These are phyloP conservation scores for Menidia beryllina DNA, from an alignment of 2,113 vertebrate genomes.

Conservation along the genomic window DNA sequence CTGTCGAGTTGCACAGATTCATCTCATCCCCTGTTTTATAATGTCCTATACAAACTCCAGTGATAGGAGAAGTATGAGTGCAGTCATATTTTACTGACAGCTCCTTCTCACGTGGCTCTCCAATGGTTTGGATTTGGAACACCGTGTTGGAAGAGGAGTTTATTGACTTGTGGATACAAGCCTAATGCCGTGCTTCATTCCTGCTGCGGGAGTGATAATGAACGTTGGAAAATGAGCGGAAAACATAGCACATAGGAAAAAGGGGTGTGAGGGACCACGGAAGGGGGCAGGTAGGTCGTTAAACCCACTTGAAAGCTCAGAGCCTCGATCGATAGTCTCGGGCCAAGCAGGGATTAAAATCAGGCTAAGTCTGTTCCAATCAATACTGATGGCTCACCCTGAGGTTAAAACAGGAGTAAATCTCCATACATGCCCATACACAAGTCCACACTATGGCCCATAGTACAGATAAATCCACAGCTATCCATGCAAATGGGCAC, in stretches of 20 bases:
- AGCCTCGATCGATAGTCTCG: conserved; percentile 77
- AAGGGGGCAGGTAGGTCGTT: conserved; percentile 69
- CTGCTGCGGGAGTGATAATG: conserved; percentile 55
- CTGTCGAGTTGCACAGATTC: conserved; percentile 67
- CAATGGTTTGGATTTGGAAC: conserved; percentile 40
- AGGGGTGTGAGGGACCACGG: conserved; percentile 25
- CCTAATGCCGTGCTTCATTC: conserved; percentile 45
- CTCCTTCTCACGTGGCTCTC: conserved; percentile 43
- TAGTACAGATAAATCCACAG: conserved; percentile 71
- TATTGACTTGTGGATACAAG: background rate
- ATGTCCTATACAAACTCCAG: conserved; percentile 65
- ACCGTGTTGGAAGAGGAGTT: background rate
- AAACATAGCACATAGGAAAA: conserved; percentile 35
- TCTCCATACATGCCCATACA: conserved; percentile 79
- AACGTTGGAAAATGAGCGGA: conserved; percentile 37
- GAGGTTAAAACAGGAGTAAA: conserved; percentile 82
- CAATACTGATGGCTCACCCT: conserved; percentile 82
- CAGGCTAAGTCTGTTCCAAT: conserved; percentile 80
- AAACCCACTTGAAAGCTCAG: conserved; percentile 81
- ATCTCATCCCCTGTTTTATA: conserved; percentile 70
- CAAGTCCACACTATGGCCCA: conserved; percentile 67
- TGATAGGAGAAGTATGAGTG: conserved; percentile 54
- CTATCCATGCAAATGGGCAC: conserved; percentile 76
- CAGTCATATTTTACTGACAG: conserved; percentile 62
- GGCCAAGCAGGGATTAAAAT: conserved; percentile 81